phyloP scores from a whole-genome alignment of 1,140 invertebrate species.

The Anoplolepis gracilipes region DNA sequence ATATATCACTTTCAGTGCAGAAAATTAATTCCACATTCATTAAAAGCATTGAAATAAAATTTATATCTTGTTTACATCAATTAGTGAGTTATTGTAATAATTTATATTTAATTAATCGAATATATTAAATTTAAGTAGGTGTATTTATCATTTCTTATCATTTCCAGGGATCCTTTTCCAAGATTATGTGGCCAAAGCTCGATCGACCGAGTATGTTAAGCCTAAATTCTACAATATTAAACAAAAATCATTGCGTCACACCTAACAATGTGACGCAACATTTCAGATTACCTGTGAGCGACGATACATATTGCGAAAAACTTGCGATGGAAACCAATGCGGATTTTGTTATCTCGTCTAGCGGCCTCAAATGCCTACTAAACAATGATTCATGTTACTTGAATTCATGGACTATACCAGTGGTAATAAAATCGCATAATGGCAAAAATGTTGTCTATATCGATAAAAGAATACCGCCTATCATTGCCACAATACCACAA shows the following conservation, averaged over 20 bases:
- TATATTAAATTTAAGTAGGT: conserved; percentile 3
- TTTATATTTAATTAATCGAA: background rate
- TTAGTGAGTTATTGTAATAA: conserved; percentile 52
- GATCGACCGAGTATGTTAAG: conserved; percentile 18
- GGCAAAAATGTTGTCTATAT: conserved; percentile 83
- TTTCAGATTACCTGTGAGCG: conserved; percentile 77
- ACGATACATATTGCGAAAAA: conserved; percentile 81
- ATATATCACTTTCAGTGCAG: conserved; percentile 65
- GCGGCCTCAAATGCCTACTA: conserved; percentile 82
- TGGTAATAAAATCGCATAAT: conserved; percentile 80
- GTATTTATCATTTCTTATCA: conserved; percentile 7
- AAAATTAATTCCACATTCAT: background rate
- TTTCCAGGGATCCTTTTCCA: conserved; percentile 66
- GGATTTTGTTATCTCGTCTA: conserved; percentile 85
- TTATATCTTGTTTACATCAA: conserved; percentile 59
- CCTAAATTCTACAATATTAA: conserved; percentile 11
- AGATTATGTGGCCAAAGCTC: conserved; percentile 60
- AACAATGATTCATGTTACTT: conserved; percentile 76
- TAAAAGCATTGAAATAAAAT: conserved; percentile 65
- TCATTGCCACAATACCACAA: conserved; percentile 74
- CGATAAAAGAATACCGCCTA: conserved; percentile 82
- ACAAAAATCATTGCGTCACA: conserved; percentile 31
- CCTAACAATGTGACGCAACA: conserved; percentile 1
- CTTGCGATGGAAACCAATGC: conserved; percentile 78
- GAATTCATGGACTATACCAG: conserved; percentile 82